Base-by-base conservation (phyloP, 2,797 vertebrate species). In the Pogoniulus pusillus region DNA sequence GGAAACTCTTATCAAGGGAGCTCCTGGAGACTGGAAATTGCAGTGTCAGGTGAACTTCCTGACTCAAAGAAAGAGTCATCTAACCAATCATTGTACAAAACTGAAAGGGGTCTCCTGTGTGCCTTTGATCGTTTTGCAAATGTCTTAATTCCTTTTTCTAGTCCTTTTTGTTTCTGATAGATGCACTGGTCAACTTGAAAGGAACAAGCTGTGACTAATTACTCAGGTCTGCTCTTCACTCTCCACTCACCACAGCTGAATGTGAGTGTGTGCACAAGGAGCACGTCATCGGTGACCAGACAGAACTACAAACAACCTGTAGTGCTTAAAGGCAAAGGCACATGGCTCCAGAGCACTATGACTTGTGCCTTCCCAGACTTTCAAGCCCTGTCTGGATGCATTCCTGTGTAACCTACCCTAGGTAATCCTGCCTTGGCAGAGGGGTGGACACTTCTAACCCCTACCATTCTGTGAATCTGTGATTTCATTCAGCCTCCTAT, bases 81-180 rank as follows among this genome's bases (percentile, higher is more conserved):
- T 54, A 93, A 82, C 45, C 70, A 64, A 85, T 91, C 88, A 76
- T 80, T 92, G 65, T 92, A 72, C 63, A 92, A 88, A 92, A 85
- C 71, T 30, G 39, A 43, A 88, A 87, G 32, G 54, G 82, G 57
- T 82, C 53, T 78, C 86, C 87, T 51, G 30, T 23, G 51, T 65
- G 63, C 66, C 72, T 91, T 93, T 82, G 87, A 96, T 91, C 60
- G 66, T 62, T 87, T 85, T 74, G 82, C 64, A n/a, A n/a, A 87
- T 63, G 64, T 72, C 86, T 91, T 59, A 93, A 93, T 77, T 90
- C 69, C 54, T 79, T 90, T 94, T 88, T 62, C 72, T 18, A 2
- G 58, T 41, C 37, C 72, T 87, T 94, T 94, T 90, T 87, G 62
- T 85, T 89, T 68, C 83, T 18, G 43, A 74, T 45, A 32, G 1